Conservation (phyloP, 1,140 invertebrate species). For the Coelopa frigida region DNA sequence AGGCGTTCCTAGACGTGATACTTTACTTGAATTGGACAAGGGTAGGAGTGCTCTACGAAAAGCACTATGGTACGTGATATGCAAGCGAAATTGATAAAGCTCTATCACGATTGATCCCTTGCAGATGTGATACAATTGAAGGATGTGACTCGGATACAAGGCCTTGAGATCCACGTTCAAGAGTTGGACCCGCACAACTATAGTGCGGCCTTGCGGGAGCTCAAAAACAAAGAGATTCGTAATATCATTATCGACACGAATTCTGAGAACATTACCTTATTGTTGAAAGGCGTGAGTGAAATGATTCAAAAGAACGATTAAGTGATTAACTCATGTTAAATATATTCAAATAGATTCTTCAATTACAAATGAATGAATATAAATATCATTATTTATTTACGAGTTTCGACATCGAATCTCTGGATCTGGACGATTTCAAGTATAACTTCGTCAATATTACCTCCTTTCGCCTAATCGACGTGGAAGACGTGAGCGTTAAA, state of each 20-base stretch:
- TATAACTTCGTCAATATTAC: slow-evolving; percentile 93
- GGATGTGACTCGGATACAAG: too few species aligned
- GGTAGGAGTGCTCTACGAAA: slow-evolving; percentile 85
- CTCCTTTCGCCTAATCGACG: slow-evolving; percentile 78
- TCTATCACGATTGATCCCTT: too few species aligned
- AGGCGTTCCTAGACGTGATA: slow-evolving; percentile 80
- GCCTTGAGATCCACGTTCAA: too few species aligned
- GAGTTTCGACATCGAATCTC: slow-evolving; percentile 84
- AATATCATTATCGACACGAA: too few species aligned
- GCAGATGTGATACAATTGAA: too few species aligned
- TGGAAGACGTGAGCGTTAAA: slow-evolving; percentile 65
- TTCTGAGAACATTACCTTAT: too few species aligned
- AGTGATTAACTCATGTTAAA: too few species aligned
- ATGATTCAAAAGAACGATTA: background rate
- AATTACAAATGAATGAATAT: slow-evolving; percentile 90
- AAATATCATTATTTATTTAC: slow-evolving; percentile 90
- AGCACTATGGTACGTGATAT: slow-evolving; percentile 8
- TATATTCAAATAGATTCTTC: slow-evolving; percentile 65
- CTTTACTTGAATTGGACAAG: slow-evolving; percentile 85
- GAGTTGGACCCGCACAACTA: too few species aligned
- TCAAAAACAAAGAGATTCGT: too few species aligned
- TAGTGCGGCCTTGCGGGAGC: too few species aligned
- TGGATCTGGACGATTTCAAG: slow-evolving; percentile 88
- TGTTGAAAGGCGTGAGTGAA: too few species aligned
- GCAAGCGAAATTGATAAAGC: too few species aligned